phyloP scores from a whole-genome alignment of 2,797 vertebrate genomes.

The Podarcis siculus region DNA sequence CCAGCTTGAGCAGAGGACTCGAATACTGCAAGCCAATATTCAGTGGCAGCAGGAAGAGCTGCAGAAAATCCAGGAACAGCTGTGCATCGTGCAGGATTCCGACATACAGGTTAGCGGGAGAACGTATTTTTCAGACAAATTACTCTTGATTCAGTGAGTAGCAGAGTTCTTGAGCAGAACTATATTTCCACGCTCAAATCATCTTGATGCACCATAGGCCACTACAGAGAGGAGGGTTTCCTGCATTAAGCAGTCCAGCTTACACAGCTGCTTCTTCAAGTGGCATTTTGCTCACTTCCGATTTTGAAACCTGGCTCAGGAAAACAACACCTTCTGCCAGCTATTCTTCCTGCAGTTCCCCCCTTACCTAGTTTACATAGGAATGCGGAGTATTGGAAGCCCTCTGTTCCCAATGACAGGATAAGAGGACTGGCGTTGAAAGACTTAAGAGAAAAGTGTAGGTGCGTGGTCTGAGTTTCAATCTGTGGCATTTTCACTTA shows the following conservation, averaged over 20 bases:
- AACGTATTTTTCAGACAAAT: neutral
- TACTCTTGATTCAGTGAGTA: neutral
- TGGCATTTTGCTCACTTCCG: neutral
- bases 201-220: neutral
- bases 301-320: neutral
- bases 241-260: neutral
- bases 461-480: too few relatives aligned
- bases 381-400: neutral
- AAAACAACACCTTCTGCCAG: neutral
- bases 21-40: slow-evolving; percentile 82
- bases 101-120: slow-evolving; percentile 70
- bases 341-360: neutral
- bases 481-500: too few relatives aligned
- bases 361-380: neutral
- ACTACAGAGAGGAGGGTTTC: neutral
- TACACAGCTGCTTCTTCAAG: neutral
- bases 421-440: too few relatives aligned
- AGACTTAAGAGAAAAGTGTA: too few relatives aligned
- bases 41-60: slow-evolving; percentile 84
- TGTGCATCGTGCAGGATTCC: slow-evolving; percentile 83
- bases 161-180: neutral
- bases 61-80: slow-evolving; percentile 83
- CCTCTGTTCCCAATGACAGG: neutral
- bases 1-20: slow-evolving; percentile 80
- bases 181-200: neutral